Percentiles rank a stretch among this genome's conserved stretches.
Evolutionary conservation across 2,888 invertebrate species (phyloP).

Genomic region (Drosophila rubida): DNA sequence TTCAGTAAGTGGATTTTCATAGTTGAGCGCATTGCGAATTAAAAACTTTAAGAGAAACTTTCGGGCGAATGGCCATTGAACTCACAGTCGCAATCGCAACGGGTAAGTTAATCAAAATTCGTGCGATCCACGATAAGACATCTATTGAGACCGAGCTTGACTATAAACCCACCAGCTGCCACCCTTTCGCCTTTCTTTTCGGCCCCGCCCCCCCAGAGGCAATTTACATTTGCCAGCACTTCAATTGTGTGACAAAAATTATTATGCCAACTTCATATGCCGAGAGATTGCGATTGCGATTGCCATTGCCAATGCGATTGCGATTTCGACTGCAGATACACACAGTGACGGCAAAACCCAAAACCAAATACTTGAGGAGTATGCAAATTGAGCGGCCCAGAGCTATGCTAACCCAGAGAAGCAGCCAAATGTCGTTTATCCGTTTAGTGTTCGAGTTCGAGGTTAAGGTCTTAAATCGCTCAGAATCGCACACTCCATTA

Average conservation of each 20-base stretch:
- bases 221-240: conserved; percentile 62
- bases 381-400: conserved; percentile 48
- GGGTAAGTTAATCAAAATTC: conserved; percentile 50
- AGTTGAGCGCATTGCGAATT: conserved; percentile 61
- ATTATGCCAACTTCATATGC: conserved; percentile 65
- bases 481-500: conserved; percentile 36
- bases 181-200: conserved; percentile 65
- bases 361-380: conserved; percentile 29
- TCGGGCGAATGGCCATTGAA: conserved; percentile 60
- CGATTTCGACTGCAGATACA: conserved; percentile 57
- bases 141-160: conserved; percentile 27
- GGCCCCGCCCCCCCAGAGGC: conserved; percentile 32
- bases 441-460: conserved; percentile 32
- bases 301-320: conserved; percentile 27
- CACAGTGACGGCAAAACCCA: conserved; percentile 8
- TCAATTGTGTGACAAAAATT: conserved; percentile 63
- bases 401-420: conserved; percentile 59
- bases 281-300: conserved; percentile 35
- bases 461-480: conserved; percentile 59
- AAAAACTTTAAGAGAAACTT: conserved; percentile 68
- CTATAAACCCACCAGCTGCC: conserved; percentile 51
- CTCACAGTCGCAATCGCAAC: conserved; percentile 21
- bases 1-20: conserved; percentile 75
- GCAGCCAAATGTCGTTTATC: conserved; percentile 2
- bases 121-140: conserved; percentile 42